Percentiles rank a stretch among this genome's conserved stretches.
Evolutionary conservation across 1,140 invertebrate genomes (phyloP).

Genomic region (honey bee (Apis mellifera)): DNA sequence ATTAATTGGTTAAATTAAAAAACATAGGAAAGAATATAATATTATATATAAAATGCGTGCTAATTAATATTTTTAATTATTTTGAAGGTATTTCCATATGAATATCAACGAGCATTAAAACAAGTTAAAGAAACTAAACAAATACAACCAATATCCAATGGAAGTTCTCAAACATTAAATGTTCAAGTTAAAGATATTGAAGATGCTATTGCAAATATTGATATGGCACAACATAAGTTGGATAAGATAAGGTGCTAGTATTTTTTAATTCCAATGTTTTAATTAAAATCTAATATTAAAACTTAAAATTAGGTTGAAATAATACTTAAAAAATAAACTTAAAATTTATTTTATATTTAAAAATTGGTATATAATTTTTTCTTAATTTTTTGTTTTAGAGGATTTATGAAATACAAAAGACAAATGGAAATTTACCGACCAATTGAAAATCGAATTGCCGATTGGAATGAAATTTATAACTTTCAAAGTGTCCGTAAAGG

Average conservation of each 20-base stretch:
- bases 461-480: conserved; percentile 99
- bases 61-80: neutral
- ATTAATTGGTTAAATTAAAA: neutral
- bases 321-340: too few species aligned
- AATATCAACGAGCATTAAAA: conserved; percentile 95
- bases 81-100: conserved; percentile 93
- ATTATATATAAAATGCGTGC: neutral
- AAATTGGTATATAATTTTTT: neutral
- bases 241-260: conserved; percentile 91
- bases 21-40: too few species aligned
- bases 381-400: conserved; percentile 80
- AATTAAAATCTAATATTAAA: too few species aligned
- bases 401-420: conserved; percentile 97
- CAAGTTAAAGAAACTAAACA: conserved; percentile 85
- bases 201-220: conserved; percentile 89
- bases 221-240: conserved; percentile 90
- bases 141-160: conserved; percentile 73
- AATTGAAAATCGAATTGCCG: conserved; percentile 91
- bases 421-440: conserved; percentile 93
- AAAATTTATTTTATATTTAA: too few species aligned
- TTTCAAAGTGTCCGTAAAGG: conserved; percentile 92
- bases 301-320: too few species aligned
- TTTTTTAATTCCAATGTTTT: neutral
- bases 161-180: conserved; percentile 73
- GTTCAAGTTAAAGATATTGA: conserved; percentile 91